These are phyloP conservation scores for Rapana venosa DNA, from an alignment of 2,888 invertebrate genomes.

Conservation along the genomic window DNA sequence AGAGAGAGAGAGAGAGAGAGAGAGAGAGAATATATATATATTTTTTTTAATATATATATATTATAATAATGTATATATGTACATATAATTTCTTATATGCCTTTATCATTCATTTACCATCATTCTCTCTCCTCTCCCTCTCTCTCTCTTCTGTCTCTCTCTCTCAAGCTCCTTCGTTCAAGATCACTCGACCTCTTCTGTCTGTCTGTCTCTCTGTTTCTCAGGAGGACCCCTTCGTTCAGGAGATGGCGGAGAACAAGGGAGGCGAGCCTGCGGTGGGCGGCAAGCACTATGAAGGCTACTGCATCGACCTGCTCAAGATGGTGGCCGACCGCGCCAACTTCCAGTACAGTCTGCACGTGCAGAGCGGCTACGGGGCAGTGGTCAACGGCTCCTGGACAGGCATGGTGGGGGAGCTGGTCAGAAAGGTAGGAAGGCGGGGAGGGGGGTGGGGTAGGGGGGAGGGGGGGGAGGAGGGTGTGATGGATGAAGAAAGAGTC, in stretches of 20 bases:
- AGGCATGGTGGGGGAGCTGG: slow-evolving; percentile 77
- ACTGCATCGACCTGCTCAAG: slow-evolving; percentile 93
- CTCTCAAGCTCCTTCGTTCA: background rate
- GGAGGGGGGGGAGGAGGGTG: background rate
- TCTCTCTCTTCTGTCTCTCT: background rate
- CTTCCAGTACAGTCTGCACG: slow-evolving; percentile 86
- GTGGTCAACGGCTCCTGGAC: slow-evolving; percentile 81
- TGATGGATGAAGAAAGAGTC: background rate
- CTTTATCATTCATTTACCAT: too few relatives aligned
- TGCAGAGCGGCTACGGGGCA: slow-evolving; percentile 82
- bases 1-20: too few relatives aligned
- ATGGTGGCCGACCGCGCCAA: slow-evolving; percentile 88
- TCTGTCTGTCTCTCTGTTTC: background rate
- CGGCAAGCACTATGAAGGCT: slow-evolving; percentile 81
- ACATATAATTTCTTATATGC: too few relatives aligned
- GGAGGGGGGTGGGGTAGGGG: background rate
- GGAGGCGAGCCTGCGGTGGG: slow-evolving; percentile 79
- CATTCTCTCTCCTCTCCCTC: background rate
- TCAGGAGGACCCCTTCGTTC: slow-evolving; percentile 64
- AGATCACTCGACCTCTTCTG: background rate
- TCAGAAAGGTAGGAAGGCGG: slow-evolving; percentile 60
- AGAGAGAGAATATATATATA: too few relatives aligned
- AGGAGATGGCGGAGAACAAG: slow-evolving; percentile 54
- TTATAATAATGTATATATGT: too few relatives aligned
- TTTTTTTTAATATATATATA: too few relatives aligned